Percentiles rank a stretch among this genome's conserved stretches.
Evolutionary conservation across 2,113 vertebrate genomes (phyloP).

Genomic region (Montifringilla adamsi): DNA sequence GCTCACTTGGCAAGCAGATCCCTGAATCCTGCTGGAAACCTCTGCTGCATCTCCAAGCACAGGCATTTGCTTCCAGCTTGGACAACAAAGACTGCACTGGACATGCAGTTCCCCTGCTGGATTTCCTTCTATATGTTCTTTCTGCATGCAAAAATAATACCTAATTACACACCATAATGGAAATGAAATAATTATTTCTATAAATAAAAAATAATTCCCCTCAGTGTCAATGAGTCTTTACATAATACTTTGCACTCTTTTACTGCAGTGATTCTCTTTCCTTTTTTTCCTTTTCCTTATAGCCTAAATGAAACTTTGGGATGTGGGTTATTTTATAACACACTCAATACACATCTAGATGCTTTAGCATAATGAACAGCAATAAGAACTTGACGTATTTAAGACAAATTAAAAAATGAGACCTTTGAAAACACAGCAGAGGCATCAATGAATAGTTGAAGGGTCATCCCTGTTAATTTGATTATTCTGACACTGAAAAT

Average conservation of each 20-base stretch:
- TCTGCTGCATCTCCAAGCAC: neutral
- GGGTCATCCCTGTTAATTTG: slow-evolving; percentile 2
- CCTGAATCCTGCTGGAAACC: neutral
- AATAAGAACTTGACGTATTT: neutral
- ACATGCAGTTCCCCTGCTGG: neutral
- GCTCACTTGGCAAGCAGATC: neutral
- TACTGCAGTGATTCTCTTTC: neutral
- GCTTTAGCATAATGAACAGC: neutral
- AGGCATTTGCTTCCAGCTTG: neutral
- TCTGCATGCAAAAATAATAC: neutral
- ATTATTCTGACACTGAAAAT: neutral
- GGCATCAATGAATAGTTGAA: neutral
- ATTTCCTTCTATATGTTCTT: neutral
- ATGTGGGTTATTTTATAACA: neutral
- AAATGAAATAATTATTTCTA: neutral
- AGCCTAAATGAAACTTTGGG: neutral
- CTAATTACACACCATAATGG: neutral
- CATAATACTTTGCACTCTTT: neutral
- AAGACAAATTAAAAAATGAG: neutral
- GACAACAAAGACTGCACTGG: neutral
- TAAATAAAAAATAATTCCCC: neutral
- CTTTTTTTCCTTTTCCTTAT: neutral
- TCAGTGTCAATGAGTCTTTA: neutral
- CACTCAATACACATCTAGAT: neutral
- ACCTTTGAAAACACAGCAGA: neutral